Percentiles rank a stretch among this genome's conserved stretches.
Conservation (phyloP, 2,797 vertebrate genomes). For the Macropodus opercularis region DNA sequence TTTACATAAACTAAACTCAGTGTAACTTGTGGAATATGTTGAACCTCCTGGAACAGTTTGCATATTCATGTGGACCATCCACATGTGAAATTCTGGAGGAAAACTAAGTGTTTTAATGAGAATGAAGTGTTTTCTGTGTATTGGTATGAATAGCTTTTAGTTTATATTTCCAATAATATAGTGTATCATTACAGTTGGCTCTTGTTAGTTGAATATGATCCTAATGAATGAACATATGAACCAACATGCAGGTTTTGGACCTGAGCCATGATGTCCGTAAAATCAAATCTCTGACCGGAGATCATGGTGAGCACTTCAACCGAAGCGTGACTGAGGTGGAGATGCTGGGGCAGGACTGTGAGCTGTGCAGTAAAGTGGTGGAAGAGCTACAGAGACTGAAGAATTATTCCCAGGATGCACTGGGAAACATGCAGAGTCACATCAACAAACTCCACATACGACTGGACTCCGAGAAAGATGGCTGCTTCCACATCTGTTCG, state of each 20-base stretch:
- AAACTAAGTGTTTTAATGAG: no score
- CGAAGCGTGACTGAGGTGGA: conserved; percentile 81
- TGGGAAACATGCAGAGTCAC: conserved; percentile 76
- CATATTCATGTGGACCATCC: no score
- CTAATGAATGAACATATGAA: background rate
- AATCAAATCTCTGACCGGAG: conserved; percentile 80
- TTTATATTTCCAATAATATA: no score
- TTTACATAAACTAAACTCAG: no score
- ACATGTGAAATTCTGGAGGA: no score
- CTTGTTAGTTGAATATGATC: no score
- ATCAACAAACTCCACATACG: conserved; percentile 63
- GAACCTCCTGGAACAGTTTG: no score
- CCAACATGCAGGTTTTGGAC: conserved; percentile 67
- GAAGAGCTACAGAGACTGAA: conserved; percentile 75
- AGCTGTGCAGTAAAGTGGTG: conserved; percentile 73
- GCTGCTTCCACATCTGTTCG: conserved; percentile 77
- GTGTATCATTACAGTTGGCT: no score
- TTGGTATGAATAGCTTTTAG: no score
- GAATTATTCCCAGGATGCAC: conserved; percentile 79
- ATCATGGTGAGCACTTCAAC: conserved; percentile 79
- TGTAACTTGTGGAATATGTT: no score
- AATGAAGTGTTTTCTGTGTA: no score
- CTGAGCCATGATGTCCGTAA: conserved; percentile 78
- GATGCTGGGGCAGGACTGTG: conserved; percentile 75
- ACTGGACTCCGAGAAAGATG: conserved; percentile 53